Evolutionary conservation across 2,113 vertebrate species (phyloP), one percentile per base, ranked within the genome.

Genomic region (Pelvicachromis taeniatus): DNA sequence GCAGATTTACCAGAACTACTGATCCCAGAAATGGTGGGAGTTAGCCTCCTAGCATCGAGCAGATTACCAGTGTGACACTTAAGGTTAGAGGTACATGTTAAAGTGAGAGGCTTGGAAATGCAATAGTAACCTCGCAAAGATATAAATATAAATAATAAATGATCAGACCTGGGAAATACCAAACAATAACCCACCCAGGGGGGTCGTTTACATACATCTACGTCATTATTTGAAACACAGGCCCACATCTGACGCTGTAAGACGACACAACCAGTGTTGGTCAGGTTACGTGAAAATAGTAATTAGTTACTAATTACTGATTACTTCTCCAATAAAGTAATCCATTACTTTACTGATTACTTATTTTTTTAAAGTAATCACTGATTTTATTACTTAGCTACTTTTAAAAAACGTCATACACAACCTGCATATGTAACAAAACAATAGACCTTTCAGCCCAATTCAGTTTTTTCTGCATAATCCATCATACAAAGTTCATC

Each of bases 401-500:
- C 58, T 61, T 61, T 61, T 61, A 7, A 61, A 61, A 61, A 61
- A 61, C 58, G n/a, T 7, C 17, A 58, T 16, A 31, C 7, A 3
- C 14, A 58, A 58, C 58, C 58, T 61, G 17, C n/a, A 61, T 35
- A n/a, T 7, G 31, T n/a, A 4, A 7, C n/a, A 35, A 61, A 61
- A 26, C 5, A 6, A 33, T 2, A 29, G 55, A 58, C 4, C 55
- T 29, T 1, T 7, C 23, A 58, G 26, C 55, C 14, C 55, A 61
- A 38, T 38, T 7, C 11, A 1, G 38, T n/a, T 38, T 10, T 63
- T 63, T 38, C 33, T 63, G 59, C 4, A 63, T 38, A 63, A 63
- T 3, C 33, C 33, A 38, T 63, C 59, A 38, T 21, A 21, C 0
- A 63, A 21, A 0, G 38, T 0, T 3, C 10, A 8, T n/a, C n/a